A percentile compares a stretch with the other conserved stretches of the same genome.
phyloP scores from a whole-genome alignment of 2,888 invertebrate genomes.

The Heteromurus nitidus region DNA sequence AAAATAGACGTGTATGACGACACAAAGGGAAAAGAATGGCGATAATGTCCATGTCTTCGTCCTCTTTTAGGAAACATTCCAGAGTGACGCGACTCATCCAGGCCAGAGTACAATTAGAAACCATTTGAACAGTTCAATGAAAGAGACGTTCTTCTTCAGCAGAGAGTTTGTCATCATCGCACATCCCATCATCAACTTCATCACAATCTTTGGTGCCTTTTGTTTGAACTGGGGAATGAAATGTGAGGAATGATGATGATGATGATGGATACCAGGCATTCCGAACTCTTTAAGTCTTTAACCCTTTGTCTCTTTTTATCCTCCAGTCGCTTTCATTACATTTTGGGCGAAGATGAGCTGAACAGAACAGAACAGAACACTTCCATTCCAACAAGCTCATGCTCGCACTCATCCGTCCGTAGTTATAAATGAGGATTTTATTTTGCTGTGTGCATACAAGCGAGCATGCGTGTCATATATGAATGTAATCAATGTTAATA shows the following conservation, averaged over 20 bases:
- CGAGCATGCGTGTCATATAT: no score
- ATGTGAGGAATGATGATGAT: constrained; percentile 19
- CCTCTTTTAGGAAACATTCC: constrained; percentile 47
- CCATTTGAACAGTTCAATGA: no score
- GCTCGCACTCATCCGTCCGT: no score
- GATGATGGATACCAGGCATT: constrained; percentile 47
- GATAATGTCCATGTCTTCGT: no score
- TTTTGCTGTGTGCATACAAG: no score
- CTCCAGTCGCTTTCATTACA: constrained; percentile 43
- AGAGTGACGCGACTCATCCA: not conserved
- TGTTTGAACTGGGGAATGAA: constrained; percentile 30
- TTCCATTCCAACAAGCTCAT: constrained; percentile 30
- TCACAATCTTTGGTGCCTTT: constrained; percentile 29
- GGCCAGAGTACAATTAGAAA: constrained; percentile 31
- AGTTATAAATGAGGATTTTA: constrained; percentile 13
- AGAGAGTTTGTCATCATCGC: no score
- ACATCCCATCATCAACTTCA: constrained; percentile 6
- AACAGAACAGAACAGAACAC: no score
- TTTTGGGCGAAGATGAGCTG: constrained; percentile 22
- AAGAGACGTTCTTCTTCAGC: no score
- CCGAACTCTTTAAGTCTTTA: constrained; percentile 43
- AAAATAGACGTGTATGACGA: constrained; percentile 27
- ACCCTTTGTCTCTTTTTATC: constrained; percentile 47
- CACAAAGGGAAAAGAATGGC: constrained; percentile 16
- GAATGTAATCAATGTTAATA: constrained; percentile 11